phyloP scores from a whole-genome alignment of 1,140 invertebrate species.

The Cataglyphis hispanica region DNA sequence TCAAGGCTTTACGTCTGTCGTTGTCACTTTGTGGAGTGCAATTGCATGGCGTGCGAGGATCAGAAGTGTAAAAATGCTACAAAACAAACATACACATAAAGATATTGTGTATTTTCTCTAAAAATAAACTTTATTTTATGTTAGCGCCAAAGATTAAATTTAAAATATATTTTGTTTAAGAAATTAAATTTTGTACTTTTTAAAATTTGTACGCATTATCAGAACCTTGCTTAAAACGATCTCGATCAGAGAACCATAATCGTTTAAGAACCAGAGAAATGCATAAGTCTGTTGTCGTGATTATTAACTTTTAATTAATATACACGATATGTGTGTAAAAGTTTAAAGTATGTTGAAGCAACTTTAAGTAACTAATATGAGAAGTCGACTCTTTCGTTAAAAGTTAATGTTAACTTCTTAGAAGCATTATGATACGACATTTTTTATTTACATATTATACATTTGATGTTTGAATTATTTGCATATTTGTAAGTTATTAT shows the following conservation, averaged over 20 bases:
- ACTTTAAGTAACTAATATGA: background rate
- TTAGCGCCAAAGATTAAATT: background rate
- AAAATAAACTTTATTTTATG: background rate
- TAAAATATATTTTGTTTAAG: background rate
- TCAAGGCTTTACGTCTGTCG: background rate
- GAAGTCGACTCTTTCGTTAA: background rate
- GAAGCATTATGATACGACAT: background rate
- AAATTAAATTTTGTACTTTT: background rate
- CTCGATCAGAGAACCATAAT: background rate
- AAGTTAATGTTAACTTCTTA: background rate
- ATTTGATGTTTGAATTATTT: background rate
- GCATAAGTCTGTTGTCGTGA: background rate
- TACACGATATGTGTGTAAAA: background rate
- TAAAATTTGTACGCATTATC: background rate
- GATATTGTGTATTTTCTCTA: background rate
- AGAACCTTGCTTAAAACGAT: background rate
- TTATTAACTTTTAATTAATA: conserved; percentile 15
- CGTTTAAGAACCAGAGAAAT: conserved; percentile 1
- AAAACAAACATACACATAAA: background rate
- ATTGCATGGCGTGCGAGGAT: background rate
- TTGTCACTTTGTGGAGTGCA: background rate
- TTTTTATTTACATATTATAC: background rate
- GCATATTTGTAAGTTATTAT: background rate
- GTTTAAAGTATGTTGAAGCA: background rate
- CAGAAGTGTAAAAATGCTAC: background rate